Percentiles rank a stretch among this genome's conserved stretches.
Conservation (phyloP, 2,113 vertebrate genomes). For the Agapornis roseicollis region DNA sequence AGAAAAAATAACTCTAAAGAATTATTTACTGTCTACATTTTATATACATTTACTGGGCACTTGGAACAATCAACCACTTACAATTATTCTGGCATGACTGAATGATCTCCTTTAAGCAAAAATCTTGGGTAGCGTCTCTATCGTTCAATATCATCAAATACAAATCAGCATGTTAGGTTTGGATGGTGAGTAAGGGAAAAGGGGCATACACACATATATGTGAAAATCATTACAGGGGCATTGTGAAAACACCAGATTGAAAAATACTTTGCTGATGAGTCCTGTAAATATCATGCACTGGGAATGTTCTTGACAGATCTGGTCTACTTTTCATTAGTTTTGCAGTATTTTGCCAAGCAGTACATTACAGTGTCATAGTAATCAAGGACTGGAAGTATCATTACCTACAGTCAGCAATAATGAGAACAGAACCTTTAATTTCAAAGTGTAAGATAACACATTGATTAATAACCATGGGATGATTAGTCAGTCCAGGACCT, state of each 20-base stretch:
- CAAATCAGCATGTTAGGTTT: not conserved
- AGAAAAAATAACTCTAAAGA: not conserved
- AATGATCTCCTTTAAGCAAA: not conserved
- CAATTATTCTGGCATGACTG: not conserved
- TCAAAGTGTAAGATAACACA: slow-evolving; percentile 71
- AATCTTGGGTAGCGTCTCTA: not conserved
- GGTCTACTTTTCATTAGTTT: slow-evolving; percentile 51
- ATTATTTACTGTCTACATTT: not conserved
- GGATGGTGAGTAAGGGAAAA: not conserved
- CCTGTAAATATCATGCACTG: not conserved
- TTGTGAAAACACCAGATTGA: not conserved
- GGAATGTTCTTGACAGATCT: slow-evolving; percentile 58
- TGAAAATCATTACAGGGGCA: not conserved
- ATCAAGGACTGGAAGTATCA: slow-evolving; percentile 61
- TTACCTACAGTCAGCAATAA: slow-evolving; percentile 70
- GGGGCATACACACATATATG: not conserved
- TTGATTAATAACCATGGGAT: slow-evolving; percentile 73
- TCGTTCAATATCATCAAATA: not conserved
- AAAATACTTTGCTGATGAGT: not conserved
- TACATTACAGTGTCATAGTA: slow-evolving; percentile 31
- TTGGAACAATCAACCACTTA: not conserved
- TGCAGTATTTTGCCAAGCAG: slow-evolving; percentile 31
- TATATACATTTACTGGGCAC: not conserved
- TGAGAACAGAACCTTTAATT: slow-evolving; percentile 72
- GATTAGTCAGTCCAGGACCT: slow-evolving; percentile 71